Evolutionary conservation across 2,113 vertebrate genomes (phyloP).

Genomic region (Microcebus ravelobensis): DNA sequence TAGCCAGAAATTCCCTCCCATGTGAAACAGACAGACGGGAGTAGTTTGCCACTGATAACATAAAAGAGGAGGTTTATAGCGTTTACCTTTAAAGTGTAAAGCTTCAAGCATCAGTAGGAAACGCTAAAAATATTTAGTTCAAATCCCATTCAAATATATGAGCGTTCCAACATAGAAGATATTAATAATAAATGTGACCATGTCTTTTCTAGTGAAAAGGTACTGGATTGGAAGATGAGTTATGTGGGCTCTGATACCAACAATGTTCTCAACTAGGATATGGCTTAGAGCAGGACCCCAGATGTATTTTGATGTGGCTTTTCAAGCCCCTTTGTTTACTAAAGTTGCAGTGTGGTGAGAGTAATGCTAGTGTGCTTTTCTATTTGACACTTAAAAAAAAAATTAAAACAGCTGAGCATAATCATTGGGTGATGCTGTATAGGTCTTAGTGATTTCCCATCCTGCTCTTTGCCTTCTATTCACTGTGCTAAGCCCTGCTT

Average conservation of each 20-base stretch:
- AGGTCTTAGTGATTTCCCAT: neutral
- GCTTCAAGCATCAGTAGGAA: neutral
- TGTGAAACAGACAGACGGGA: neutral
- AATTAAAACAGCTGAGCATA: neutral
- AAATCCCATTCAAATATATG: neutral
- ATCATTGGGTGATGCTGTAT: rapidly evolving
- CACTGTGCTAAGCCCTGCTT: neutral
- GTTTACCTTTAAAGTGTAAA: neutral
- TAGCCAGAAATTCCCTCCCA: neutral
- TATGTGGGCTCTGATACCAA: neutral
- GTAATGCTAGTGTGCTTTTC: neutral
- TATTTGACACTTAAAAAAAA: neutral
- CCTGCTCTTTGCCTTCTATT: neutral
- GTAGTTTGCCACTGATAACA: neutral
- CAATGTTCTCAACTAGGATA: neutral
- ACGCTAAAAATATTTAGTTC: neutral
- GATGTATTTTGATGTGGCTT: neutral
- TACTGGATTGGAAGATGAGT: neutral
- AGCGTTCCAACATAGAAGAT: neutral
- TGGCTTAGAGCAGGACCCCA: neutral
- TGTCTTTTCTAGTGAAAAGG: neutral
- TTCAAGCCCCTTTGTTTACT: neutral
- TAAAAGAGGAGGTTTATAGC: neutral
- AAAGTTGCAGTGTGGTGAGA: neutral
- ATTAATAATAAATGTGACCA: neutral